These are phyloP conservation scores for Sebastes schlegelii DNA, from an alignment of 2,113 vertebrate species.

Conservation along the genomic window DNA sequence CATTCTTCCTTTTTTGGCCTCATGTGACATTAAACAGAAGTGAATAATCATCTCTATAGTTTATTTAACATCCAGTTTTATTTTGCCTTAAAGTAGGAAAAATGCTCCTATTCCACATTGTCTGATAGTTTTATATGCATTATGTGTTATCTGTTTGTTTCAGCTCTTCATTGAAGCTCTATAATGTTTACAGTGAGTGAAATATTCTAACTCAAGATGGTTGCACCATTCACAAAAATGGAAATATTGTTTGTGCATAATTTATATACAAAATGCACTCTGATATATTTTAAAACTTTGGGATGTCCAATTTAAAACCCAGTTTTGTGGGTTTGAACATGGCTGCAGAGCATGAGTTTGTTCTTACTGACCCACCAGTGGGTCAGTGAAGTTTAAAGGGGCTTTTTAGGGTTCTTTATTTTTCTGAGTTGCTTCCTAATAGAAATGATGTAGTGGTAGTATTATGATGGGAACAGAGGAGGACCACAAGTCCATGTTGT, in stretches of 20 bases:
- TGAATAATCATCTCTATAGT: slow-evolving; percentile 10
- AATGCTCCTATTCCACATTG: neutral
- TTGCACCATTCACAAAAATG: neutral
- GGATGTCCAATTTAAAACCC: neutral
- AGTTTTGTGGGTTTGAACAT: slow-evolving; percentile 13
- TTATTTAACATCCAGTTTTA: slow-evolving; percentile 13
- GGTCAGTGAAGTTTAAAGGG: neutral
- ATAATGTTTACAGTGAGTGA: neutral
- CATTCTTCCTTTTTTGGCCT: slow-evolving; percentile 50
- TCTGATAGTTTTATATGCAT: neutral
- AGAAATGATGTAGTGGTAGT: neutral
- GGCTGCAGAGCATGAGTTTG: slow-evolving; percentile 3
- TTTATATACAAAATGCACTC: neutral
- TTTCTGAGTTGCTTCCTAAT: neutral
- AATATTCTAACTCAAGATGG: neutral
- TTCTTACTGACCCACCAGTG: neutral
- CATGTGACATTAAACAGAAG: slow-evolving; percentile 30
- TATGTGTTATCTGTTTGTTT: neutral
- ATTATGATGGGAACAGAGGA: neutral
- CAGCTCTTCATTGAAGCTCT: neutral
- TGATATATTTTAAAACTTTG: neutral
- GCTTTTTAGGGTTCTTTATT: neutral
- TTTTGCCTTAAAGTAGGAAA: neutral
- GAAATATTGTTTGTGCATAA: neutral
- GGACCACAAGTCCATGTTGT: neutral